Base-by-base conservation (phyloP, 1,140 invertebrate species). In the Pseudobourletiella spinata region DNA sequence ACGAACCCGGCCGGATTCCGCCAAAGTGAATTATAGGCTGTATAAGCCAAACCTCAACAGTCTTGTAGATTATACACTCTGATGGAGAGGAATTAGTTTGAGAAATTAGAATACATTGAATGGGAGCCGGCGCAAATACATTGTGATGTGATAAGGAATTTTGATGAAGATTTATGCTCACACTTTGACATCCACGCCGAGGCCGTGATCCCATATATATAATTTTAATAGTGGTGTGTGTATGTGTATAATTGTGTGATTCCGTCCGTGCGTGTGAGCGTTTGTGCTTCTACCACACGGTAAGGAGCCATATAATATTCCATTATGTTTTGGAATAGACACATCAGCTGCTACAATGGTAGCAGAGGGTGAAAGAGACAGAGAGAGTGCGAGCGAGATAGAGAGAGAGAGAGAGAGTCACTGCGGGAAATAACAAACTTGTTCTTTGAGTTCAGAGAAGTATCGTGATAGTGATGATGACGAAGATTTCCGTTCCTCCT, bases 141-240 rank as follows among this genome's bases (percentile, higher is more conserved):
- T 61, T 61, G 51, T 55, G 32, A 46, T 57, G 55, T 63, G 54
- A 63, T 52, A 57, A 57, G 54, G 61, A 63, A 63, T 63, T 63
- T 63, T 63, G 61, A 63, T 63, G 61, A 63, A 52, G 61, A 63
- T 63, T 63, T 63, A 63, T 63, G 46, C 44, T 26, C 8, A 39
- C n/a, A 46, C 43, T 46, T 46, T 6, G 24, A 25, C 14, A 51
- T 6, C 8, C 22, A 32, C 39, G 30, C n/a, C 39, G 15, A 30
- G 55, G 55, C 26, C 30, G 30, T 18, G 55, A 54, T 39, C 32
- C 32, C 32, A n/a, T n/a, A n/a, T n/a, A n/a, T n/a, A n/a, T n/a
- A n/a, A n/a, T n/a, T n/a, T n/a, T n/a, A n/a, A n/a, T n/a, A n/a
- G n/a, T n/a, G n/a, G n/a, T n/a, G n/a, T n/a, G n/a, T n/a, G n/a